Base-by-base conservation (phyloP, 2,888 invertebrate genomes). In the Amiota minor region DNA sequence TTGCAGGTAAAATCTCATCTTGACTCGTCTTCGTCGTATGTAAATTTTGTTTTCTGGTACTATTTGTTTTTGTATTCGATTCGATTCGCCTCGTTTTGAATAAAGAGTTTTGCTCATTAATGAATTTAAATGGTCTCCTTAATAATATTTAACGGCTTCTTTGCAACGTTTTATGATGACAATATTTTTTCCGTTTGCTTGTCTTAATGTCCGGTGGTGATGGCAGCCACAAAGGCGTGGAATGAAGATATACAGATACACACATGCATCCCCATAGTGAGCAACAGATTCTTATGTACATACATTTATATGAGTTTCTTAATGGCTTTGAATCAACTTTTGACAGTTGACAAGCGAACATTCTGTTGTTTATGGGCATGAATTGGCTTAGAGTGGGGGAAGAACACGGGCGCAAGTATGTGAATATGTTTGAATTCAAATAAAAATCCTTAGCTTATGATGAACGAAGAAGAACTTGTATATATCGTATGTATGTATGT, bases 61-160 rank as follows among this genome's bases (percentile, higher is more conserved):
- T 65, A 53, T 59, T 14, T 16, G 65, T 50, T 49, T 53, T 53
- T 53, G 75, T 65, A 71, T 47, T 72, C 61, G 73, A 6, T 20
- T 70, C 53, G 69, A 2, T 62, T 14, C 12, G 45, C 14, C 73
- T 75, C 62, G 62, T 56, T 55, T 72, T 61, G 68, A 74, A 76
- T 77, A 75, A 71, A 76, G 78, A 82, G 81, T 84, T 82, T 83
- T 81, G 86, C 86, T 88, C 89, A 88, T 89, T 88, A 89, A 89
- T 88, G 88, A 89, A 85, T 88, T 89, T 89, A 88, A 88, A 88
- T 89, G 85, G 89, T 84, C 86, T 87, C 87, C 88, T 89, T 89
- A 86, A 88, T 88, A 87, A 87, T 87, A 88, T 87, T 87, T 87
- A 88, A 87, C 87, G 88, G 87, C 87, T 87, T 85, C 88, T 84